Percentiles rank a stretch among this genome's conserved stretches.
phyloP scores from a whole-genome alignment of 2,797 vertebrate species.

The Propithecus deckenii region DNA sequence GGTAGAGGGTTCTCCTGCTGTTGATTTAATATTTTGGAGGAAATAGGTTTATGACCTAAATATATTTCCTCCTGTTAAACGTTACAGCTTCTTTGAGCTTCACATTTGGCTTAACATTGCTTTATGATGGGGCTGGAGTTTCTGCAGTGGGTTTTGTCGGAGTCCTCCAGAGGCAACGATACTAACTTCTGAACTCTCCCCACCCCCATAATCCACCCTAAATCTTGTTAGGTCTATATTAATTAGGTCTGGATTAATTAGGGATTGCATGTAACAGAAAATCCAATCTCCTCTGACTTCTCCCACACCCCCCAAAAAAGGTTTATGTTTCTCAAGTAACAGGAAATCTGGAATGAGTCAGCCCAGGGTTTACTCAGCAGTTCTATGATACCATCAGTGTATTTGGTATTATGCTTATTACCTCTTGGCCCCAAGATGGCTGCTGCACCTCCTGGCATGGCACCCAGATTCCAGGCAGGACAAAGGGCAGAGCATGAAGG shows the following conservation, averaged over 20 bases:
- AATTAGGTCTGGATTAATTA: not conserved
- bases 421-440: not conserved
- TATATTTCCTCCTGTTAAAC: constrained; percentile 50
- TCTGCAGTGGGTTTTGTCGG: not conserved
- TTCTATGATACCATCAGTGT: not conserved
- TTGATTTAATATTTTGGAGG: constrained; percentile 63
- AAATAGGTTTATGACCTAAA: constrained; percentile 49
- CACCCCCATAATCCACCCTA: not conserved
- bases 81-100: constrained; percentile 53
- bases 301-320: not conserved
- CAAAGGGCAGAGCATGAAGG: not conserved
- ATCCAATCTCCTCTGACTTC: not conserved
- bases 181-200: not conserved
- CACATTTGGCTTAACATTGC: not conserved
- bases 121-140: not conserved
- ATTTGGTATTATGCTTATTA: not conserved
- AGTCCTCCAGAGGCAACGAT: not conserved
- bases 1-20: not conserved
- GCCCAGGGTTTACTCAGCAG: not conserved
- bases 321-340: not conserved
- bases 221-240: not conserved
- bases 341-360: not conserved
- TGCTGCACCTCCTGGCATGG: not conserved
- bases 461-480: not conserved
- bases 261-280: not conserved